Evolutionary conservation across 2,888 invertebrate species (phyloP).

Genomic region (Zaprionus bogoriensis): DNA sequence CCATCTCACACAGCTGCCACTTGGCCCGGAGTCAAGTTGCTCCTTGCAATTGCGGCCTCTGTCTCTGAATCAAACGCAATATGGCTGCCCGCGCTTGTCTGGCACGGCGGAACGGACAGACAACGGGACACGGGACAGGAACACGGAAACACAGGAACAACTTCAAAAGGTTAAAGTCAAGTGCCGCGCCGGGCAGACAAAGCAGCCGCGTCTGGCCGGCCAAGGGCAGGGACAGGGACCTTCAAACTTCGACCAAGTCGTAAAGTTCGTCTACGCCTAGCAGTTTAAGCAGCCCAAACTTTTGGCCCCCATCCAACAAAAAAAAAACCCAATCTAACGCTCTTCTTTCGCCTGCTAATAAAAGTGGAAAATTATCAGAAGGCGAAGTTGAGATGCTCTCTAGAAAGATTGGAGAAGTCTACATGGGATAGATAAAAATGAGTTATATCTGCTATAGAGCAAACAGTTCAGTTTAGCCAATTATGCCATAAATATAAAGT

Average conservation of each 20-base stretch:
- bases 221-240: background rate
- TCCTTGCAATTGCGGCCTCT: conserved; percentile 5
- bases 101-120: background rate
- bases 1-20: conserved; percentile 9
- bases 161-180: conserved; percentile 58
- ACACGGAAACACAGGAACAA: conserved; percentile 25
- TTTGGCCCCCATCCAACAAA: conserved; percentile 32
- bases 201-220: conserved; percentile 14
- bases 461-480: too few species aligned
- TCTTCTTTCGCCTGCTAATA: conserved; percentile 22
- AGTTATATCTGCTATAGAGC: too few species aligned
- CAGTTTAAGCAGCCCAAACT: conserved; percentile 48
- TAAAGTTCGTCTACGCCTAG: conserved; percentile 57
- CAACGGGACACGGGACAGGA: conserved; percentile 1
- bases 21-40: conserved; percentile 44
- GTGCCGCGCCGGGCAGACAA: conserved; percentile 42
- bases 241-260: conserved; percentile 55
- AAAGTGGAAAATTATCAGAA: background rate
- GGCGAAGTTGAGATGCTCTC: conserved; percentile 16
- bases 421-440: background rate
- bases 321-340: conserved; percentile 9
- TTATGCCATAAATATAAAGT: too few species aligned
- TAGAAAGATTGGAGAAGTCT: background rate
- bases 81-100: conserved; percentile 27
- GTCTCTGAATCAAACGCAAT: conserved; percentile 44